These are phyloP conservation scores for Noturus placidus DNA, from an alignment of 2,113 vertebrate species.

Conservation along the genomic window DNA sequence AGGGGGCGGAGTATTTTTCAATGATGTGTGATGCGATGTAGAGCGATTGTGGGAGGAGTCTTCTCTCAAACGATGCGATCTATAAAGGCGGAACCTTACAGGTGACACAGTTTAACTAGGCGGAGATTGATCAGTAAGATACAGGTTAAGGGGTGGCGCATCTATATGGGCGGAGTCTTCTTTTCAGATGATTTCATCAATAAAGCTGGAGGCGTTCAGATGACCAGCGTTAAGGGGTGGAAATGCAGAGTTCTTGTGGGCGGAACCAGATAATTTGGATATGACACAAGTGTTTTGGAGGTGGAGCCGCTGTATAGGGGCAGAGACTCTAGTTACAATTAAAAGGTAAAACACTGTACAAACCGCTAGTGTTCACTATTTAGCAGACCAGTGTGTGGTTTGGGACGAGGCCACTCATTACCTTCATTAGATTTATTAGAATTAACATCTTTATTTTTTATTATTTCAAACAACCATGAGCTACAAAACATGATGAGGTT, in stretches of 20 bases:
- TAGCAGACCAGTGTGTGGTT: not conserved
- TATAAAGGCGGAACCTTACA: not conserved
- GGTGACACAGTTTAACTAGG: not conserved
- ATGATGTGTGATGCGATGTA: too few species aligned
- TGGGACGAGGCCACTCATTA: not conserved
- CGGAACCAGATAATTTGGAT: not conserved
- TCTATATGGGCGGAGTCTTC: not conserved
- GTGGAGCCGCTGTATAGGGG: not conserved
- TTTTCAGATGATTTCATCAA: not conserved
- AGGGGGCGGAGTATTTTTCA: not conserved
- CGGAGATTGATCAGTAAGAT: not conserved
- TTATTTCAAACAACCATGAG: not conserved
- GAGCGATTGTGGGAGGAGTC: not conserved
- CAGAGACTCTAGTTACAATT: not conserved
- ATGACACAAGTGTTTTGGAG: not conserved
- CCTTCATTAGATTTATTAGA: not conserved
- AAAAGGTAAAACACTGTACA: not conserved
- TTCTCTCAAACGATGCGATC: not conserved
- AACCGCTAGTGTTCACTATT: not conserved
- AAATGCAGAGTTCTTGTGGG: not conserved
- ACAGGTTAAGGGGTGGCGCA: not conserved
- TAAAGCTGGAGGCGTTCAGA: not conserved
- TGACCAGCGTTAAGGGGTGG: not conserved
- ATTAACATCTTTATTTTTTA: not conserved
- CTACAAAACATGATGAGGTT: not conserved